These are phyloP conservation scores for Caenorhabditis panamensis DNA, from an alignment of 2,888 invertebrate genomes.

Conservation along the genomic window DNA sequence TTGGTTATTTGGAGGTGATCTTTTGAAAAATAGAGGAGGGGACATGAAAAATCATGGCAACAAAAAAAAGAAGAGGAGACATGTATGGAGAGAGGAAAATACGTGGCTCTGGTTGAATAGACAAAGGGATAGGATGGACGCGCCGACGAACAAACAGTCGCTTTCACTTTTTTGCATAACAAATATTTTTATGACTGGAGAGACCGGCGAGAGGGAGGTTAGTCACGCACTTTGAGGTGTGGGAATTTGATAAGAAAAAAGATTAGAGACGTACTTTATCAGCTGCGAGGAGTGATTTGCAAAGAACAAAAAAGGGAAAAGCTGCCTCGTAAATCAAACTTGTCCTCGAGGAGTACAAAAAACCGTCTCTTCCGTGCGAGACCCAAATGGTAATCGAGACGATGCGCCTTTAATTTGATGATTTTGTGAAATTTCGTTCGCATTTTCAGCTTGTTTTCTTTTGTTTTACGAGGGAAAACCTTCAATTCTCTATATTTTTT, in stretches of 20 bases:
- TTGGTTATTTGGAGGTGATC: neutral
- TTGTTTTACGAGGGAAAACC: neutral
- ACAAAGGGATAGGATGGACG: constrained; percentile 14
- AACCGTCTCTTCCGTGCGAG: constrained; percentile 20
- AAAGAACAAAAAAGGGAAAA: constrained; percentile 9
- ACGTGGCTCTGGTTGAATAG: constrained; percentile 39
- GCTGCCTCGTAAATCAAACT: neutral
- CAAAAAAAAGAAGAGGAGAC: neutral
- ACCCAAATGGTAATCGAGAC: neutral
- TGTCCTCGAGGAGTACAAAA: constrained; percentile 19
- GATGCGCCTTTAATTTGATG: constrained; percentile 14
- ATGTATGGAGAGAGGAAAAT: constrained; percentile 7
- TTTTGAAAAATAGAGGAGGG: constrained; percentile 5
- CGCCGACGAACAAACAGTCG: constrained; percentile 35
- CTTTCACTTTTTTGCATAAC: constrained; percentile 28
- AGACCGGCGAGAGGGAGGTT: constrained; percentile 6
- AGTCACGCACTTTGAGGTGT: constrained; percentile 6
- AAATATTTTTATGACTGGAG: constrained; percentile 17
- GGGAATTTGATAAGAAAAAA: constrained; percentile 10
- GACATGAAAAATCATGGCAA: constrained; percentile 5
- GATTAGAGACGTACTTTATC: constrained; percentile 13
- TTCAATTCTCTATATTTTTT: no score
- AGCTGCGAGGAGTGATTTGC: neutral
- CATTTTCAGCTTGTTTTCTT: no score
- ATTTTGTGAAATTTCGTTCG: no score